Base-by-base conservation (phyloP, 2,888 invertebrate genomes). In the Tridacna crocea region DNA sequence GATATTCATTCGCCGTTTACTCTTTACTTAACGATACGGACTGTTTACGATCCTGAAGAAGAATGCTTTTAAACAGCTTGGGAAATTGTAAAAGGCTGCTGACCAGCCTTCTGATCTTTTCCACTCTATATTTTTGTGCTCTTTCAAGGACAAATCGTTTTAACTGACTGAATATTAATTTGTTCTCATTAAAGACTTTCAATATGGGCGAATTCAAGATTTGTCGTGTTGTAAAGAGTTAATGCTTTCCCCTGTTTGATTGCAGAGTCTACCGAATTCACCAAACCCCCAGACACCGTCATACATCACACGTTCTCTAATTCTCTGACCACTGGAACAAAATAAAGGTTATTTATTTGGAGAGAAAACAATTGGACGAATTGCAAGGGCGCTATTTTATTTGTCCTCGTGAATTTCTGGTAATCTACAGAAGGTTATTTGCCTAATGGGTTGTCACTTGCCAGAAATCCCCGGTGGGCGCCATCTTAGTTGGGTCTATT, bases 381-480 rank as follows among this genome's bases (percentile, higher is more conserved):
- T 80, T 75, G 80, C 72, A 60, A 78, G 72, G 80, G 83, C 72
- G 83, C 79, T 77, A 77, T 75, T 78, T 83, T 83, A 83, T 83
- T 83, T 83, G 83, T 80, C 78, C 74, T 72, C 74, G 78, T 75
- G 74, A 75, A 78, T 66, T 80, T 36, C 75, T 72, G 61, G 66
- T 77, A 80, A 75, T 80, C 80, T 65, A 72, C 78, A 26, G 61
- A 58, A 75, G 75, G 77, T 83, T 83, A 75, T 80, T 77, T 78
- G 77, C 77, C 83, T 83, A 83, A 83, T 83, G 83, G 83, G 80
- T 83, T 83, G 78, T 78, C 83, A 83, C 83, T 83, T 80, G 75
- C 75, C 75, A 65, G 66, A 27, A 26, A 46, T 78, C 83, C 83
- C 83, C 27, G 47, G 75, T 51, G 80, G 65, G 80, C 58, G 60